A percentile compares a stretch with the other conserved stretches of the same genome.
phyloP scores from a whole-genome alignment of 2,113 vertebrate genomes.

The Onychostruthus taczanowskii region DNA sequence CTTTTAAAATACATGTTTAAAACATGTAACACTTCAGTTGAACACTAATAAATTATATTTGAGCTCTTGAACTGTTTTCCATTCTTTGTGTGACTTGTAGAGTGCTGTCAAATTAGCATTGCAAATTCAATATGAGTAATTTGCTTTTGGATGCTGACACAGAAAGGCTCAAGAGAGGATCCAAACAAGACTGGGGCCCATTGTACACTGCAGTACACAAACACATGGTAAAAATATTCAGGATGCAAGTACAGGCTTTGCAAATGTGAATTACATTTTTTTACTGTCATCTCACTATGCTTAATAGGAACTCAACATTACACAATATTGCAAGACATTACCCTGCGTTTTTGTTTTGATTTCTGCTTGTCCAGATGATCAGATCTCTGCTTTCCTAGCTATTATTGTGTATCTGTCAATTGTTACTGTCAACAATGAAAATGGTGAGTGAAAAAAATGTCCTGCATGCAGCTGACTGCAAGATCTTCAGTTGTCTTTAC shows the following conservation, averaged over 20 bases:
- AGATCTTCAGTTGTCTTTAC: background rate
- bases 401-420: background rate
- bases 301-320: background rate
- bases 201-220: background rate
- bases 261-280: background rate
- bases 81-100: background rate
- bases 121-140: background rate
- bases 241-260: background rate
- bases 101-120: background rate
- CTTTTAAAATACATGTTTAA: background rate
- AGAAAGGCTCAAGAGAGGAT: background rate
- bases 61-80: background rate
- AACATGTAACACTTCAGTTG: background rate
- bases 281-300: background rate
- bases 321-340: background rate
- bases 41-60: background rate
- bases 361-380: background rate
- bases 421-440: background rate
- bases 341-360: background rate
- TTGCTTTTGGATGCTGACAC: background rate
- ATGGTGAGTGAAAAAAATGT: background rate
- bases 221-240: background rate
- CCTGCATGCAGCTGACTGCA: accelerated
- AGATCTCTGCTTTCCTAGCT: background rate
- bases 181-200: background rate